Base-by-base conservation (phyloP, 2,797 vertebrate species). In the Enteromius trimaculatus region DNA sequence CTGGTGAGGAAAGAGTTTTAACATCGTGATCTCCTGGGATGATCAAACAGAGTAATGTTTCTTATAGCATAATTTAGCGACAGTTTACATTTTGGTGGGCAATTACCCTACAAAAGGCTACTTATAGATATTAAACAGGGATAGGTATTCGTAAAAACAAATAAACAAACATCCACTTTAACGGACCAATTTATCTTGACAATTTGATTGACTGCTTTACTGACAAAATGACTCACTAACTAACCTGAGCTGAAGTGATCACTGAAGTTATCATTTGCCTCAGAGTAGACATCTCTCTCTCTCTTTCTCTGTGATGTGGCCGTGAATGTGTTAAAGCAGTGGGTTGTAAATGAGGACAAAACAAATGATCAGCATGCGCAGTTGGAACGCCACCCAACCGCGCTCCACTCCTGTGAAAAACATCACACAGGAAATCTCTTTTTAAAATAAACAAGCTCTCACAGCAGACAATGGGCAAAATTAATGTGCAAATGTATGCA, bases 401-500 rank as follows among this genome's bases (percentile, higher is more conserved):
- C 92, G 93, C 92, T 88, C 82, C 91, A 90, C 90, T 92, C 87
- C 93, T 88, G 93, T 88, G 93, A 87, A 92, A 93, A 92, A 92
- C 92, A 93, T 94, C 92, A 90, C 93, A 92, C 91, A 91, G 93
- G 92, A 94, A 94, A 89, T 87, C 86, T 89, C 85, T 83, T 85
- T 87, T 87, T 83, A 89, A 86, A 89, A 89, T 83, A 90, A 93
- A 92, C 78, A 89, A 89, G 90, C 92, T 90, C 92, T 91, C 90
- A 89, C 90, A 77, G 94, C 96, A 95, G 95, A 96, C 96, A 95
- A 97, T 94, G 93, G 95, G 95, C 96, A 95, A 95, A 97, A 99
- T 99, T 98, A 98, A 97, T 97, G 98, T 99, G 98, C 97, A 99
- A 99, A 99, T 99, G 93, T 98, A 99, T 99, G 97, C 98, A 96